Conservation (phyloP, 2,888 invertebrate species). For the Cantharis lateralis region DNA sequence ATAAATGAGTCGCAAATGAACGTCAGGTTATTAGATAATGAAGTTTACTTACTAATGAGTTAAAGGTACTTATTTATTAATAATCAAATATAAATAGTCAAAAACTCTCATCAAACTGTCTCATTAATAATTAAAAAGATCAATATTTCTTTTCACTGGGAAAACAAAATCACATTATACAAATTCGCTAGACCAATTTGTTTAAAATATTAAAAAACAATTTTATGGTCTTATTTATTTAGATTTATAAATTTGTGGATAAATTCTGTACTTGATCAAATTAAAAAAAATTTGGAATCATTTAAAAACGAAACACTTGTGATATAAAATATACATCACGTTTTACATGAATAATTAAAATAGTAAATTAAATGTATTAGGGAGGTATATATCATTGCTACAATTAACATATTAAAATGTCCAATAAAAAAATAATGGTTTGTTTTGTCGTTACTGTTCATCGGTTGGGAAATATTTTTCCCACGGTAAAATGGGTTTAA, state of each 20-base stretch:
- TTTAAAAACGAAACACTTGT: background rate
- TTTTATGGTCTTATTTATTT: no score
- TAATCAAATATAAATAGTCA: background rate
- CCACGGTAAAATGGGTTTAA: slow-evolving; percentile 14
- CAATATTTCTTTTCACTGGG: background rate
- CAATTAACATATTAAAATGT: background rate
- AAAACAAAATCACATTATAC: background rate
- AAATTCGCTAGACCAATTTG: background rate
- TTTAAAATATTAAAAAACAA: background rate
- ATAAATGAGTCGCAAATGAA: background rate
- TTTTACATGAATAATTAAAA: background rate
- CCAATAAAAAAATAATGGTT: background rate
- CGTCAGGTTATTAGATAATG: background rate
- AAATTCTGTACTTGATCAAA: no score
- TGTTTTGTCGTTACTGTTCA: slow-evolving; percentile 1
- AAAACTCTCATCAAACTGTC: background rate
- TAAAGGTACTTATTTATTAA: background rate
- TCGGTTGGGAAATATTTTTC: slow-evolving; percentile 8
- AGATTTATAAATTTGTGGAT: no score
- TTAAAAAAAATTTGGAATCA: background rate
- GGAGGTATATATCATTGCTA: background rate
- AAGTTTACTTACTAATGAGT: background rate
- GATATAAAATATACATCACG: background rate
- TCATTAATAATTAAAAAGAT: background rate
- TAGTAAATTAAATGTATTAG: background rate